Percentiles rank a stretch among this genome's conserved stretches.
phyloP scores from a whole-genome alignment of 2,888 invertebrate species.

The Dione vanillae region DNA sequence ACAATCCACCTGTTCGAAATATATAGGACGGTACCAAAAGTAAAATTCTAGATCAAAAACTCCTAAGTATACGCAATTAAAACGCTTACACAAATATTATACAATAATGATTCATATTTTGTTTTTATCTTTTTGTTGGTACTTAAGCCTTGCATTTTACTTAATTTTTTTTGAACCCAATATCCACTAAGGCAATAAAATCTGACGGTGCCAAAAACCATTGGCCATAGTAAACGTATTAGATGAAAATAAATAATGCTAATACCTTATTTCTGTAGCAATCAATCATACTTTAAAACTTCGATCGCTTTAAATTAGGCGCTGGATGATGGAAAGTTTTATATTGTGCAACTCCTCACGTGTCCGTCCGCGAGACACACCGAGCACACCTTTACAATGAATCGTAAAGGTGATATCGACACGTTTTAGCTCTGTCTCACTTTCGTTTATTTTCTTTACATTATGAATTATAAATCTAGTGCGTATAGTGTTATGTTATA shows the following conservation, averaged over 20 bases:
- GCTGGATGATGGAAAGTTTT: slow-evolving; percentile 7
- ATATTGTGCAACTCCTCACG: slow-evolving; percentile 21
- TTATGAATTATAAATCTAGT: neutral
- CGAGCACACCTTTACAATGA: slow-evolving; percentile 10
- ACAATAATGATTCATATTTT: no score
- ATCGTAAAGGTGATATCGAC: slow-evolving; percentile 15
- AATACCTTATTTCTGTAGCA: neutral
- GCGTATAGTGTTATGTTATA: neutral
- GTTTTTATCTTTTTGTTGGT: no score
- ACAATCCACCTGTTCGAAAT: no score
- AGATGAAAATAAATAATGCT: neutral
- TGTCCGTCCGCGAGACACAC: slow-evolving; percentile 19
- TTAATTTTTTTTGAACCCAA: no score
- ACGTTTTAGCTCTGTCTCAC: neutral
- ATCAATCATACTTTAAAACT: neutral
- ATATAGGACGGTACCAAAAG: no score
- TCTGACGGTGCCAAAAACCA: no score
- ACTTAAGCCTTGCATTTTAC: no score
- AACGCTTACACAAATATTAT: no score
- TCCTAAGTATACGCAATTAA: no score
- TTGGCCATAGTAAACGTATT: no score
- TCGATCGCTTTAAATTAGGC: neutral
- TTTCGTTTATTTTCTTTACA: neutral
- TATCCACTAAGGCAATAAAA: no score
- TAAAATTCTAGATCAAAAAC: no score